phyloP scores from a whole-genome alignment of 2,888 invertebrate species.

The Eledona agricola region DNA sequence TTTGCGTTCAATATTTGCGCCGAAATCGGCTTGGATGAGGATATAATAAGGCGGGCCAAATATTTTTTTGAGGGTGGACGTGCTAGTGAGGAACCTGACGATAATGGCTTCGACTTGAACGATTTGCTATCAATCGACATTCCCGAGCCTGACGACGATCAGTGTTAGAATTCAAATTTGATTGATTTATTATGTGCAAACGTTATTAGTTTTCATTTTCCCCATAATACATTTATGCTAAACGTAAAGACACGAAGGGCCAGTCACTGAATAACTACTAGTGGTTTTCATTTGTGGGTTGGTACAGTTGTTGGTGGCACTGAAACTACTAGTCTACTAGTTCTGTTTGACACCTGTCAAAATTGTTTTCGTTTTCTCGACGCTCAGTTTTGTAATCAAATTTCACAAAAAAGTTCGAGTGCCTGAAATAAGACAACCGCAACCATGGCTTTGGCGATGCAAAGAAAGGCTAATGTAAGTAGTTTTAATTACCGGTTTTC shows the following conservation, averaged over 20 bases:
- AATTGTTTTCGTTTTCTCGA: no score
- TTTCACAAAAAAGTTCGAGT: no score
- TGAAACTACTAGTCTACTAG: no score
- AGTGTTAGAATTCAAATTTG: not conserved
- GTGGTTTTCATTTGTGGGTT: no score
- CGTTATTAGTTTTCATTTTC: no score
- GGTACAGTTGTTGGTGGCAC: no score
- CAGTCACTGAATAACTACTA: no score
- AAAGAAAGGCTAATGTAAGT: conserved; percentile 79
- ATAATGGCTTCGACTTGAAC: not conserved
- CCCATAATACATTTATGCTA: no score
- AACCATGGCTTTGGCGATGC: conserved; percentile 75
- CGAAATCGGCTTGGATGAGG: conserved; percentile 66
- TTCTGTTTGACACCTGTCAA: no score
- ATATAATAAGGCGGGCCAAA: conserved; percentile 66
- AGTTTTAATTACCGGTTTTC: conserved; percentile 21
- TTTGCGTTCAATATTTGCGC: conserved; percentile 74
- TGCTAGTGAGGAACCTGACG: not conserved
- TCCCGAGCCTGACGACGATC: conserved; percentile 14
- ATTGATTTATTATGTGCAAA: no score
- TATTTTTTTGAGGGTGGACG: conserved; percentile 57
- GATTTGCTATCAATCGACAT: conserved; percentile 11
- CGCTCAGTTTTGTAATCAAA: no score
- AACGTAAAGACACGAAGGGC: no score
- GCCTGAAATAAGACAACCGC: not conserved